Conservation (phyloP, 2,888 invertebrate species). For the Baccha elongata region DNA sequence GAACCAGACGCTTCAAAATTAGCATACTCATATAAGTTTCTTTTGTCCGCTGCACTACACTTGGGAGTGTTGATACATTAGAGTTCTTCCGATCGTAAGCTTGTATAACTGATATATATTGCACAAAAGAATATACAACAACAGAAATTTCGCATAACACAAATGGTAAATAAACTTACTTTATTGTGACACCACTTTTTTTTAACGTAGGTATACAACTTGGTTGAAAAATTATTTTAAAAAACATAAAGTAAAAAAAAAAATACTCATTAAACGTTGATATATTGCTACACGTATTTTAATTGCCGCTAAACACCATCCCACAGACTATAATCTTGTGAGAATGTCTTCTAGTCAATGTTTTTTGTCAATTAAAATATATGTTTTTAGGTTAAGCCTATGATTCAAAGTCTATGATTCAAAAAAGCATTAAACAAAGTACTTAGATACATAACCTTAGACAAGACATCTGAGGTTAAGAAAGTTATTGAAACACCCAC, state of each 20-base stretch:
- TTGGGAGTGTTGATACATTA: too few relatives aligned
- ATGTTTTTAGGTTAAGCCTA: conserved; percentile 25
- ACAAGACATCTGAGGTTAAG: not conserved
- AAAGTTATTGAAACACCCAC: conserved; percentile 15
- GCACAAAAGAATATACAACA: too few relatives aligned
- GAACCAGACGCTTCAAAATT: too few relatives aligned
- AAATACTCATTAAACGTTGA: conserved; percentile 22
- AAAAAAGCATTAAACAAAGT: not conserved
- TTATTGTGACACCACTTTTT: too few relatives aligned
- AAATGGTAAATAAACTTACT: too few relatives aligned
- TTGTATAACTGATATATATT: too few relatives aligned
- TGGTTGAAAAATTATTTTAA: conserved; percentile 4
- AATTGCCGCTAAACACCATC: conserved; percentile 23
- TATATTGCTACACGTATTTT: conserved; percentile 11
- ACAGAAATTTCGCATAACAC: too few relatives aligned
- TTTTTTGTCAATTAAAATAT: conserved; percentile 5
- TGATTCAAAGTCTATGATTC: conserved; percentile 2
- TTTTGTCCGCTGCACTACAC: too few relatives aligned
- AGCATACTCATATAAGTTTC: too few relatives aligned
- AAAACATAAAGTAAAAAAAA: not conserved
- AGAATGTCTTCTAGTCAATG: not conserved
- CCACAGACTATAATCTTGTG: conserved; percentile 2
- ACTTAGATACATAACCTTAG: not conserved
- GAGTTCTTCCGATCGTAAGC: too few relatives aligned
- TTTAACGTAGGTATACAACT: not conserved